Evolutionary conservation across 2,888 invertebrate species (phyloP).

Genomic region (Oxytorus armatus): DNA sequence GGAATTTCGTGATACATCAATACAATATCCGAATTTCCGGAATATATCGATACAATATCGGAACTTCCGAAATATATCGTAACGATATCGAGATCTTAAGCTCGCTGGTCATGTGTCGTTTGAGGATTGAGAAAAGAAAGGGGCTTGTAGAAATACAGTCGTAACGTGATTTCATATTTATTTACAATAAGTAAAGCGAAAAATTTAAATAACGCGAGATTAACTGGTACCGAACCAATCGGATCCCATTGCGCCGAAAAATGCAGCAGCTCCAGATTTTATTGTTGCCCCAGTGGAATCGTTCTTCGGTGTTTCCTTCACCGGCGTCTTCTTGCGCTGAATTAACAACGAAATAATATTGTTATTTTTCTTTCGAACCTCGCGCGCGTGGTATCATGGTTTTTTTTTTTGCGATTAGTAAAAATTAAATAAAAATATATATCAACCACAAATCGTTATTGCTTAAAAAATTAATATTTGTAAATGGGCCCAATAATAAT

Average conservation of each 20-base stretch:
- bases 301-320: constrained; percentile 82
- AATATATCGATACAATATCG: too few species aligned
- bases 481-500: not conserved
- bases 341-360: constrained; percentile 49
- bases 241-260: constrained; percentile 93
- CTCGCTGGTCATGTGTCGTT: too few species aligned
- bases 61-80: too few species aligned
- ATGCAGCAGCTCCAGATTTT: constrained; percentile 91
- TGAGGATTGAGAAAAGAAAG: not conserved
- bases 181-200: constrained; percentile 54
- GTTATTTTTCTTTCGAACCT: constrained; percentile 2
- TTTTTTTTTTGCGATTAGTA: constrained; percentile 1
- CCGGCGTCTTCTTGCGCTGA: constrained; percentile 85
- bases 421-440: constrained; percentile 14
- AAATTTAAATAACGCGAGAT: constrained; percentile 38
- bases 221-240: constrained; percentile 90
- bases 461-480: constrained; percentile 11
- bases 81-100: too few species aligned
- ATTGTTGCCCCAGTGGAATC: constrained; percentile 86
- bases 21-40: too few species aligned
- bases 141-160: not conserved
- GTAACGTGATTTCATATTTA: constrained; percentile 32
- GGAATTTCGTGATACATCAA: too few species aligned
- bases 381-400: not conserved
- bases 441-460: not conserved